Conservation (phyloP, 2,113 vertebrate species). For the Pygathrix nemaeus region DNA sequence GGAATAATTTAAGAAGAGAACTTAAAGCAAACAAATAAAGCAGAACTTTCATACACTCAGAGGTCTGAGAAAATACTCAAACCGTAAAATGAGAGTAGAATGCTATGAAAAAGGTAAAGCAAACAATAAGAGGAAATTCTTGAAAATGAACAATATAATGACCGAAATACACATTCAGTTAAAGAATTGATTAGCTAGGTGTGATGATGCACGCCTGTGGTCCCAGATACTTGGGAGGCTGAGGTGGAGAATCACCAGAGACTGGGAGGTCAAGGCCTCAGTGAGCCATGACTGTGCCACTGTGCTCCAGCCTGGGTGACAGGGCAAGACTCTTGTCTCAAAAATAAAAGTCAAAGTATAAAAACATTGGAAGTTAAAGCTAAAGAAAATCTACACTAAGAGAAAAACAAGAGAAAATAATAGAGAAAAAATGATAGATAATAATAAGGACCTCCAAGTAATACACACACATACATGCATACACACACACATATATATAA, state of each 20-base stretch:
- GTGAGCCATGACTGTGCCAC: too few relatives aligned
- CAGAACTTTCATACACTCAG: not conserved
- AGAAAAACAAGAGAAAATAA: not conserved
- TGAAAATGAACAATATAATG: not conserved
- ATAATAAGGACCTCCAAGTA: not conserved
- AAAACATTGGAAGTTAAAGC: not conserved
- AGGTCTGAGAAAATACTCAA: slow-evolving; percentile 5
- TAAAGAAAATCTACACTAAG: not conserved
- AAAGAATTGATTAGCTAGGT: not conserved
- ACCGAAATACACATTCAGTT: not conserved
- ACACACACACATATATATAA: too few relatives aligned
- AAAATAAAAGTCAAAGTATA: too few relatives aligned
- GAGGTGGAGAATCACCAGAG: too few relatives aligned
- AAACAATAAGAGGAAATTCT: not conserved
- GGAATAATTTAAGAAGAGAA: not conserved
- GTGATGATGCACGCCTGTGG: too few relatives aligned
- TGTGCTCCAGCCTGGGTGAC: too few relatives aligned
- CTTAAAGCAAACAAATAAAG: not conserved
- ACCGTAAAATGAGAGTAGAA: not conserved
- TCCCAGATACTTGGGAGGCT: too few relatives aligned
- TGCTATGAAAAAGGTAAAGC: not conserved
- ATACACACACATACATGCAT: rapidly evolving
- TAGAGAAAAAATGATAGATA: not conserved
- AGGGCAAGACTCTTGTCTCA: too few relatives aligned
- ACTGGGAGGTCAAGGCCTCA: too few relatives aligned